Evolutionary conservation across 2,113 vertebrate species (phyloP), one percentile per base, ranked within the genome.

Genomic region (Equus quagga): DNA sequence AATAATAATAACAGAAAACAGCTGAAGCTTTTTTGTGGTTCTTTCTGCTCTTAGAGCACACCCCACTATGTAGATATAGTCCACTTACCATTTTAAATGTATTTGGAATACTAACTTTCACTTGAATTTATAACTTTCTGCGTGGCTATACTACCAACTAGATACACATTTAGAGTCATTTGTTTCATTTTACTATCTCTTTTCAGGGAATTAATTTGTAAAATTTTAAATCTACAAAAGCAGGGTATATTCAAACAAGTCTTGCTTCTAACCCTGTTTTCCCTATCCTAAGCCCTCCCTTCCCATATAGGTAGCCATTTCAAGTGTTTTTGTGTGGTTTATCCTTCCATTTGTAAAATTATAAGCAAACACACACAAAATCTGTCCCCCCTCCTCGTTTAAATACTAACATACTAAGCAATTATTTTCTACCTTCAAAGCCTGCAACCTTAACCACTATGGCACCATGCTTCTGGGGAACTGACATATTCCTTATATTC

Each of bases 161-260:
- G 5, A 85, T 65, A 76, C 1, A 76, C 11, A 51, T 79, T 88
- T 64, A 79, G 49, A 83, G 14, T 73, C 31, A 26, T 51, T 33
- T 73, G 9, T 80, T 96, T 89, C 51, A 70, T 76, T 91, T 91
- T 91, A 84, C 73, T 88, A 84, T 89, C 6, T 19, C 72, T 73
- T 69, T 92, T 64, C 10, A 67, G 36, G 72, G 23, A 94, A 83
- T 58, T 65, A 62, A 6, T 78, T 72, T 44, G 24, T 80, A 86
- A 75, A 82, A 69, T 62, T 93, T 83, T n/a, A 62, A 88, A 88
- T 75, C 15, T 69, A 90, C 3, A 46, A 86, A 76, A 69, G 24
- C 49, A 90, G 56, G n/a, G 9, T 82, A 96, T 93, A 85, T n/a
- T 76, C 51, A 83, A 84, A 84, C 26, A 95, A 87, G 86, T 26